phyloP scores from a whole-genome alignment of 2,113 vertebrate genomes.

The Philantomba maxwellii region DNA sequence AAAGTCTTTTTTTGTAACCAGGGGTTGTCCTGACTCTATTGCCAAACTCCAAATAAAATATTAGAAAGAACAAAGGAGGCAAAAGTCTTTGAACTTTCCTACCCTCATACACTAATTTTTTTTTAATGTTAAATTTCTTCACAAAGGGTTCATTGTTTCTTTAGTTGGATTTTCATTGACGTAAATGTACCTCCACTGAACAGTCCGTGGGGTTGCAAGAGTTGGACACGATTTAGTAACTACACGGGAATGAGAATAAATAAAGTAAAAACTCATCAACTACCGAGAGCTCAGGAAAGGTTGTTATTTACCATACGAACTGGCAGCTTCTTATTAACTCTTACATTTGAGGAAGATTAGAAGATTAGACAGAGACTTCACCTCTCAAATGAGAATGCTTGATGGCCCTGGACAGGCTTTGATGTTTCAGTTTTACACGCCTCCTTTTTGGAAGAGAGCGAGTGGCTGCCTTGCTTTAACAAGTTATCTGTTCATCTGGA shows the following conservation, averaged over 20 bases:
- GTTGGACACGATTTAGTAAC: neutral
- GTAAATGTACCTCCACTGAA: neutral
- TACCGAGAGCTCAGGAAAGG: neutral
- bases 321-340: neutral
- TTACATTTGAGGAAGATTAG: neutral
- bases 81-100: constrained; percentile 37
- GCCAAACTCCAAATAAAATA: constrained; percentile 49
- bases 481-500: neutral
- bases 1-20: neutral
- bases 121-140: constrained; percentile 1
- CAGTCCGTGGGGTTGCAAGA: neutral
- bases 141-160: neutral
- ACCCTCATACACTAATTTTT: neutral
- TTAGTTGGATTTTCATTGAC: neutral
- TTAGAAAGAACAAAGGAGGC: constrained; percentile 32
- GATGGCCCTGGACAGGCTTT: neutral
- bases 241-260: neutral
- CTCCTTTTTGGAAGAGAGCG: neutral
- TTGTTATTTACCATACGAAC: neutral
- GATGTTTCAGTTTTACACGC: neutral
- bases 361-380: neutral
- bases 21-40: neutral
- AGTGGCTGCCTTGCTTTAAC: neutral
- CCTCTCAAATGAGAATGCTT: neutral
- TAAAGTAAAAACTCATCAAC: neutral